Evolutionary conservation across 2,888 invertebrate genomes (phyloP).

Genomic region (Chymomyza amoena): DNA sequence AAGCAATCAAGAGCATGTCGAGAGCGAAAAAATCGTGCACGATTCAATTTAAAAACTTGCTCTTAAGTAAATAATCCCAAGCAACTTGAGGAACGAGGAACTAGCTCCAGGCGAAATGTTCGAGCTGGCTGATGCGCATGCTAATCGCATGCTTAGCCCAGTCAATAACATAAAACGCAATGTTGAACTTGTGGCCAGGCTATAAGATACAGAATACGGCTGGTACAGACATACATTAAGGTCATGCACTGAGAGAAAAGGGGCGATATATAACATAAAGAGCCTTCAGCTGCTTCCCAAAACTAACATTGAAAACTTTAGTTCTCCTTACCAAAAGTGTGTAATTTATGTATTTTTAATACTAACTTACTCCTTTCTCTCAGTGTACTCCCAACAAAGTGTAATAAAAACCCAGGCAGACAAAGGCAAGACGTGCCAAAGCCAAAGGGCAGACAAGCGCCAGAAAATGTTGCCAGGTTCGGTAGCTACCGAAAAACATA

Average conservation of each 20-base stretch:
- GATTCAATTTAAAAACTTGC: constrained; percentile 59
- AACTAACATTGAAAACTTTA: too few relatives aligned
- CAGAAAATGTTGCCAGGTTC: constrained; percentile 13
- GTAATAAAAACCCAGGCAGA: constrained; percentile 5
- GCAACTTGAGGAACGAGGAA: constrained; percentile 14
- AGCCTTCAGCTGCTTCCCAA: too few relatives aligned
- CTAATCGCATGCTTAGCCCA: constrained; percentile 16
- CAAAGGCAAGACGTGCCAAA: neutral
- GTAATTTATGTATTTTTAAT: too few relatives aligned
- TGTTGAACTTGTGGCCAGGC: constrained; percentile 14
- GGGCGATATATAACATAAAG: too few relatives aligned
- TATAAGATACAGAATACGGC: constrained; percentile 12
- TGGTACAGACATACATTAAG: neutral
- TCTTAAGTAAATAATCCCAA: constrained; percentile 57
- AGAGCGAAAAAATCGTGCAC: constrained; percentile 27
- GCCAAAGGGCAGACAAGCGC: neutral
- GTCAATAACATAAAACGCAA: neutral
- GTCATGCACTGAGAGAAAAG: neutral
- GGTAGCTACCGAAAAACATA: constrained; percentile 36
- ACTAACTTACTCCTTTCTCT: neutral
- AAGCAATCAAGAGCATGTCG: neutral
- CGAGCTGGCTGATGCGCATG: constrained; percentile 8
- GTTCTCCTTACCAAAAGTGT: too few relatives aligned
- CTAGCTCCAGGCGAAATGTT: neutral
- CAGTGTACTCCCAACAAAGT: constrained; percentile 11